Evolutionary conservation across 2,113 vertebrate species (phyloP).

Genomic region (Gadus macrocephalus): DNA sequence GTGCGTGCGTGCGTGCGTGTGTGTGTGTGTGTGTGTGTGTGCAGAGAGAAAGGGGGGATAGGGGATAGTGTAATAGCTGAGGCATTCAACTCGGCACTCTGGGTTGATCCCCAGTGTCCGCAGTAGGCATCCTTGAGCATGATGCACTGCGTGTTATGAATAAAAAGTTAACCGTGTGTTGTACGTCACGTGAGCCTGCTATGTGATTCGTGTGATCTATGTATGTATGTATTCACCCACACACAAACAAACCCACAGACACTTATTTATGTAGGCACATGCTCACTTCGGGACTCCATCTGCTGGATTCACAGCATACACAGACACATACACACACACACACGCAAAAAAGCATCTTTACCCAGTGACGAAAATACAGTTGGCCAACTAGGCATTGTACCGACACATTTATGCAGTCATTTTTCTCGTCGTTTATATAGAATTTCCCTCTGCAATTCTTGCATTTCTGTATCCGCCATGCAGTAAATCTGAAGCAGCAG

Average conservation of each 20-base stretch:
- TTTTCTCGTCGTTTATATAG: not conserved
- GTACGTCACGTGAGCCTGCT: no score
- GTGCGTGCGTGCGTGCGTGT: not conserved
- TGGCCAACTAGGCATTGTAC: slow-evolving; percentile 21
- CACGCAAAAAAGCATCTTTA: not conserved
- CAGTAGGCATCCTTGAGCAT: no score
- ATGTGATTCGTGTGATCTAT: no score
- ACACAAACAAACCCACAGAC: slow-evolving; percentile 30
- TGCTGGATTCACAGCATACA: slow-evolving; percentile 25
- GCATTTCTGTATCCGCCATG: no score
- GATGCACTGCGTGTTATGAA: no score
- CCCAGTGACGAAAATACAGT: not conserved
- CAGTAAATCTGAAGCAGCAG: no score
- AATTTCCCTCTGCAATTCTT: not conserved
- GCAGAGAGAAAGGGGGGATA: not conserved
- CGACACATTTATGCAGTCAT: slow-evolving; percentile 19
- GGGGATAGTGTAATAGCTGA: not conserved
- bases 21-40: slow-evolving; percentile 2
- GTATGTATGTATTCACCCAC: slow-evolving; percentile 13
- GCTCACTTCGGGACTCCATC: slow-evolving; percentile 32
- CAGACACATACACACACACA: not conserved
- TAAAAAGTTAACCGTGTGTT: no score
- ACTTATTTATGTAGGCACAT: not conserved
- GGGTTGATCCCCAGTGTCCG: no score
- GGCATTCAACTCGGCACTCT: no score